Conservation (phyloP, 1,140 invertebrate genomes). For the Teleogryllus occipitalis region DNA sequence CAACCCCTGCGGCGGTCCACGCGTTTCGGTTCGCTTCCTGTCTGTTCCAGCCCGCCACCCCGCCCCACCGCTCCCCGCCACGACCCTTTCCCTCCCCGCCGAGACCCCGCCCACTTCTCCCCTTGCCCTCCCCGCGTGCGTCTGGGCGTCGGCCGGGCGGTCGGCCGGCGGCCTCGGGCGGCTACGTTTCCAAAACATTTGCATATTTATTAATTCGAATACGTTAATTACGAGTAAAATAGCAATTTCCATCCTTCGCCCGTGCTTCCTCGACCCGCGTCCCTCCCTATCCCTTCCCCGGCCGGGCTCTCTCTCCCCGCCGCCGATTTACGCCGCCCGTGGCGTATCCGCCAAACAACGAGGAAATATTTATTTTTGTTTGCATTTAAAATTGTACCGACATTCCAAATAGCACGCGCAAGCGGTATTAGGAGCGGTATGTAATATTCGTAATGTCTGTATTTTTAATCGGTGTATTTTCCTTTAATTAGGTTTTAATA, state of each 20-base stretch:
- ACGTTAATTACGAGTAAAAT: conserved; percentile 5
- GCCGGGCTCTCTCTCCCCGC: neutral
- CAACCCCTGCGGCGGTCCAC: neutral
- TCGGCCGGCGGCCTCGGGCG: neutral
- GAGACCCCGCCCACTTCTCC: neutral
- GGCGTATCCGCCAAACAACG: conserved; percentile 2
- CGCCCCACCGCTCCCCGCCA: no score
- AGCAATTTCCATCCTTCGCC: conserved; percentile 3
- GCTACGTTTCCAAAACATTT: conserved; percentile 1
- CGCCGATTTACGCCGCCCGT: neutral
- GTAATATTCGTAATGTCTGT: conserved; percentile 5
- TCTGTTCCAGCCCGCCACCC: neutral
- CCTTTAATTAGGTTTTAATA: conserved; percentile 6
- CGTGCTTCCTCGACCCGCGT: neutral
- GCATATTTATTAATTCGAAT: conserved; percentile 6
- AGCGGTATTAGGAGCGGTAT: conserved; percentile 3
- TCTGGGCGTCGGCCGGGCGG: neutral
- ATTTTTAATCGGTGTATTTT: conserved; percentile 6
- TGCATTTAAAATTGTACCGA: conserved; percentile 5
- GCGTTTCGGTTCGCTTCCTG: neutral
- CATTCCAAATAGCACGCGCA: conserved; percentile 3
- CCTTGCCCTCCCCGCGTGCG: neutral
- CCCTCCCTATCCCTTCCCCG: neutral
- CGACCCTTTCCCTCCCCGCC: no score
- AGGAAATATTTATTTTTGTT: conserved; percentile 6